Conservation (phyloP, 1,140 invertebrate genomes). For the Eubasilissa regina region DNA sequence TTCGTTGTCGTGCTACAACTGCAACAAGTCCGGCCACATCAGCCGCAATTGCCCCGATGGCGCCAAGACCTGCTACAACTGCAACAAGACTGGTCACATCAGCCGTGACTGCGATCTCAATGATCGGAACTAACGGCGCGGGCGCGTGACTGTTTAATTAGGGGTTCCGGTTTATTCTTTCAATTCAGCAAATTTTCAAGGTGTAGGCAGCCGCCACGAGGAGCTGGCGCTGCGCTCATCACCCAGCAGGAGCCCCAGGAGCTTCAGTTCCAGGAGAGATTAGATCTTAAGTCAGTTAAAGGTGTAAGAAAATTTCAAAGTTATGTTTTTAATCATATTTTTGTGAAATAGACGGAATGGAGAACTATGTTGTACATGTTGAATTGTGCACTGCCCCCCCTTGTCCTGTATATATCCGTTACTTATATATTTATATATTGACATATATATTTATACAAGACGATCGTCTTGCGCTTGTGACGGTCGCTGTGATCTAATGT, state of each 20-base stretch:
- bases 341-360: conserved; percentile 67
- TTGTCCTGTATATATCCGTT: conserved; percentile 60
- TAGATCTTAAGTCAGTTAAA: conserved; percentile 59
- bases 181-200: conserved; percentile 40
- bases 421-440: conserved; percentile 53
- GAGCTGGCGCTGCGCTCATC: conserved; percentile 60
- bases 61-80: conserved; percentile 90
- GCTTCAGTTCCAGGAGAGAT: conserved; percentile 49
- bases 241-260: conserved; percentile 30
- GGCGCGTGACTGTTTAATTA: conserved; percentile 46
- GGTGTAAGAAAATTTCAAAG: conserved; percentile 64
- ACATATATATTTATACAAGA: conserved; percentile 18
- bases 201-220: conserved; percentile 43
- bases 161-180: conserved; percentile 61
- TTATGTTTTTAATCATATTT: conserved; percentile 67
- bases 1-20: conserved; percentile 86
- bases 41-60: conserved; percentile 90
- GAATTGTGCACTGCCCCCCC: conserved; percentile 59
- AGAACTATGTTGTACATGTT: conserved; percentile 65
- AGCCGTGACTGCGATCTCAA: conserved; percentile 90
- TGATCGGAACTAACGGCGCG: conserved; percentile 75
- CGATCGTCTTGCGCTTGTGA: conserved; percentile 6
- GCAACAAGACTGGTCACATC: conserved; percentile 91
- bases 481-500: conserved; percentile 59
- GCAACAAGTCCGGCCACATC: conserved; percentile 91